Base-by-base conservation (phyloP, 1,140 invertebrate species). In the Leptopilina clavipes region DNA sequence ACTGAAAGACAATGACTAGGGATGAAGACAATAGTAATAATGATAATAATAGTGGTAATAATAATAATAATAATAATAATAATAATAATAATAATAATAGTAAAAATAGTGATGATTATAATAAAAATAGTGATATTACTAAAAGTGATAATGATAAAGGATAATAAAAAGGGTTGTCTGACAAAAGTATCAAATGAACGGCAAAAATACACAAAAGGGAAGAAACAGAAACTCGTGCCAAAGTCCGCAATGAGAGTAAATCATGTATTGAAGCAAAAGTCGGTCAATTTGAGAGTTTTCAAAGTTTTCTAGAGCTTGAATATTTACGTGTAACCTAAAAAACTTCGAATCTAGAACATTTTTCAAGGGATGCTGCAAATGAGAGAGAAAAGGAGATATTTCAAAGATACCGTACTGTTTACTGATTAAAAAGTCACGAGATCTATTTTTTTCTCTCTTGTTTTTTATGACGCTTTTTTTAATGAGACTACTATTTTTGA, bases 261-360 rank as follows among this genome's bases (percentile, higher is more conserved):
- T 83, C 75, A 76, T 72, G 75, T 79, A 82, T 83, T 81, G 75
- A 79, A 45, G 44, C 71, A 83, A 83, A 83, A 83, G 76, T 83
- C 82, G 82, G 82, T 82, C 82, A 82, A 6, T 65, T 65, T 65
- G 59, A 37, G 22, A 65, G 56, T 65, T 65, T 52, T 65, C 22
- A 25, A 65, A 59, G 56, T 59, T 59, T 65, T 65, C 59, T 37
- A 31, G 12, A 14, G 22, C 59, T 65, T 65, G 59, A 14, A 37
- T 65, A 65, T 65, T 65, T 31, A 31, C 59, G 14, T 22, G 59
- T 22, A 65, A 65, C 22, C 59, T 65, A 65, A 22, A 54, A 65
- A 65, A 65, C 25, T 31, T 12, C 25, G 14, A 37, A 65, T 31
- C 22, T 65, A 12, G 59, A 65, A 8, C 59, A 31, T 14, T 65